Conservation (phyloP, 1,140 invertebrate species). For the Marisa cornuarietis region DNA sequence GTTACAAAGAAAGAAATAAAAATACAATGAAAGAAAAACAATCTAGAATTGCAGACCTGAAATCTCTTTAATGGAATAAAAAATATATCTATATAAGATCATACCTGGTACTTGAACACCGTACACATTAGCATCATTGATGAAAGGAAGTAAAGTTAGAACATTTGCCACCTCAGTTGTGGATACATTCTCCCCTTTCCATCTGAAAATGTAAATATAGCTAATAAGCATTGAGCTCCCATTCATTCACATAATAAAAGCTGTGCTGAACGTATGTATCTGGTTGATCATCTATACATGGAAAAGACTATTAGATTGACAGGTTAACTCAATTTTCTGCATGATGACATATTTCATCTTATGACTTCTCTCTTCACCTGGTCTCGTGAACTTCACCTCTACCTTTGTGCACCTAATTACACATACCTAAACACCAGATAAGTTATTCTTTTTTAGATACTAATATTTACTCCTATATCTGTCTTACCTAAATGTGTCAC, state of each 20-base stretch:
- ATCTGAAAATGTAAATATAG: conserved; percentile 47
- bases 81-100: too few relatives aligned
- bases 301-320: not conserved
- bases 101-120: conserved; percentile 80
- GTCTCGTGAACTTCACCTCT: too few relatives aligned
- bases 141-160: conserved; percentile 56
- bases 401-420: not conserved
- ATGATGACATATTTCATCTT: too few relatives aligned
- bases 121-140: conserved; percentile 92
- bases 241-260: not conserved
- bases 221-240: not conserved
- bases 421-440: too few relatives aligned
- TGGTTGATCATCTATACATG: not conserved
- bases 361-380: too few relatives aligned
- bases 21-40: not conserved
- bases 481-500: conserved; percentile 63
- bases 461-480: not conserved
- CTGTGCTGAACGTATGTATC: not conserved
- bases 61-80: too few relatives aligned
- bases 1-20: too few relatives aligned
- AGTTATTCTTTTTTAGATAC: too few relatives aligned
- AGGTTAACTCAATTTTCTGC: not conserved
- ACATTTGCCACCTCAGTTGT: conserved; percentile 92
- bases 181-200: conserved; percentile 97
- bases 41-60: too few relatives aligned